These are phyloP conservation scores for Camponotus floridanus DNA, from an alignment of 1,140 invertebrate species.

Conservation along the genomic window DNA sequence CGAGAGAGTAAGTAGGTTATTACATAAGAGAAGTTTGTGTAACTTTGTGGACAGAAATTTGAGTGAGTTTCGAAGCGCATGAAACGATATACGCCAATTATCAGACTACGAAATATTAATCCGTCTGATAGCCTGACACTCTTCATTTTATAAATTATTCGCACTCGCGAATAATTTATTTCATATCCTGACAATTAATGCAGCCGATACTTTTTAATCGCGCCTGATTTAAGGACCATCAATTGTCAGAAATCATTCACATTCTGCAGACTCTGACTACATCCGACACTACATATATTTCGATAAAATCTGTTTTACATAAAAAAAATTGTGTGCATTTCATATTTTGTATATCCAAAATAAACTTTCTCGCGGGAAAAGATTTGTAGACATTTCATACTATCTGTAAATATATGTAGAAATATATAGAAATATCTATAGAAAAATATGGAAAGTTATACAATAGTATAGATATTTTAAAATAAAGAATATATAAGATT, in stretches of 20 bases:
- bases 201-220: constrained; percentile 51
- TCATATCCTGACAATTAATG: constrained; percentile 35
- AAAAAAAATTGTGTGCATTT: constrained; percentile 8
- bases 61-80: constrained; percentile 2
- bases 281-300: neutral
- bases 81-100: constrained; percentile 31
- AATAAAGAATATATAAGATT: no score
- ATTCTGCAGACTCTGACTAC: neutral
- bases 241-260: constrained; percentile 38
- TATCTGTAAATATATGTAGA: neutral
- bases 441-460: no score
- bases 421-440: no score
- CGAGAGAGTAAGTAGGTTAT: neutral
- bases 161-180: constrained; percentile 46
- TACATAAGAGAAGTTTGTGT: constrained; percentile 19
- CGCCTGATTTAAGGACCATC: constrained; percentile 41
- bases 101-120: constrained; percentile 45
- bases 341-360: neutral
- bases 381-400: neutral
- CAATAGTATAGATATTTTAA: no score
- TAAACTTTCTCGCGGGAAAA: neutral
- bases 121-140: constrained; percentile 35
- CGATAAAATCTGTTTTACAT: neutral
- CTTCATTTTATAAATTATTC: constrained; percentile 41
- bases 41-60: neutral